phyloP scores from a whole-genome alignment of 1,140 invertebrate genomes.

The Philotrypesis tridentata region DNA sequence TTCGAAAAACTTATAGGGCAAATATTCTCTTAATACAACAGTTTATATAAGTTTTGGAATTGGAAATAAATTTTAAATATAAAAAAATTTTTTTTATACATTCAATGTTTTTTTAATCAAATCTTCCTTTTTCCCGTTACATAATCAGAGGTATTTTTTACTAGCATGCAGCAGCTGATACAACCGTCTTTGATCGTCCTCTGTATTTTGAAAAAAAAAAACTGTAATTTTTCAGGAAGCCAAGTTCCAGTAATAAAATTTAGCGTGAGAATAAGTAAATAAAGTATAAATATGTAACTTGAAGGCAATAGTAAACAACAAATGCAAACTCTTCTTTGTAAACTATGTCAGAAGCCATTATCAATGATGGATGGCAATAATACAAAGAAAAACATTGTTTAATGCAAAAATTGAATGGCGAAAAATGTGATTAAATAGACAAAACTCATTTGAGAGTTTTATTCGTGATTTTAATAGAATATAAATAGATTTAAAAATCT shows the following conservation, averaged over 20 bases:
- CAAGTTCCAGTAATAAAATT: constrained; percentile 38
- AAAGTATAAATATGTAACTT: constrained; percentile 24
- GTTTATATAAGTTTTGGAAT: constrained; percentile 47
- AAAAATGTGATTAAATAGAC: constrained; percentile 38
- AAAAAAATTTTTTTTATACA: constrained; percentile 38
- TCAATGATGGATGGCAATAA: constrained; percentile 21
- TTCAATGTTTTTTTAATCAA: constrained; percentile 25
- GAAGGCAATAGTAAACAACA: constrained; percentile 24
- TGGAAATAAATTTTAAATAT: constrained; percentile 42
- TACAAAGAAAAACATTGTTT: constrained; percentile 26
- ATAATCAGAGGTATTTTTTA: constrained; percentile 39
- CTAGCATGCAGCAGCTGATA: constrained; percentile 15
- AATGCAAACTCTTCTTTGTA: constrained; percentile 7
- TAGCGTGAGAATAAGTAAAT: constrained; percentile 12
- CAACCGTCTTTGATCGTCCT: constrained; percentile 29
- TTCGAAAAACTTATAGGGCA: constrained; percentile 22
- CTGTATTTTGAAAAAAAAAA: constrained; percentile 39
- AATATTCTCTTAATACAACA: constrained; percentile 28
- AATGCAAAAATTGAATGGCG: constrained; percentile 23
- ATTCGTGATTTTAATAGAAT: constrained; percentile 43
- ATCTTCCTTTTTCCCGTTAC: constrained; percentile 28
- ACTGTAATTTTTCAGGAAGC: constrained; percentile 35
- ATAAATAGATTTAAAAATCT: constrained; percentile 25
- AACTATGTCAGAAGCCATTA: not conserved
- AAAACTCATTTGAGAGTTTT: constrained; percentile 28